These are phyloP conservation scores for Torymus aiolomorphi DNA, from an alignment of 2,888 invertebrate species.

Conservation along the genomic window DNA sequence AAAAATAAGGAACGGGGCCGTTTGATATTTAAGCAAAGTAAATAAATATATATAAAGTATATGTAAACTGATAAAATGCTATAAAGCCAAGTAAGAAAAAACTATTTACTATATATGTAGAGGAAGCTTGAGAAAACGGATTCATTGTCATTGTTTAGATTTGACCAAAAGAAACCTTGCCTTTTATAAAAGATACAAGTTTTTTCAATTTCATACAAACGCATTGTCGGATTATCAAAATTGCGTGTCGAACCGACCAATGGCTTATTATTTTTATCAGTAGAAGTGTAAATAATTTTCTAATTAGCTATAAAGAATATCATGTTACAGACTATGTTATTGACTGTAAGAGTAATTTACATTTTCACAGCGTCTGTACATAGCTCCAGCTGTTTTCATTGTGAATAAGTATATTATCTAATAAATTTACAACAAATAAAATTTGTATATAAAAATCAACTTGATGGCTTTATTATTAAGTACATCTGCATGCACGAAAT, in stretches of 20 bases:
- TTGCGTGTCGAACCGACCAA: constrained; percentile 8
- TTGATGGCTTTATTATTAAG: no score
- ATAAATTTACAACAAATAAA: constrained; percentile 55
- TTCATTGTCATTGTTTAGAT: constrained; percentile 27
- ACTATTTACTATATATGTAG: constrained; percentile 32
- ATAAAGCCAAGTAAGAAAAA: constrained; percentile 33
- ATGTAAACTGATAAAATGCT: constrained; percentile 28
- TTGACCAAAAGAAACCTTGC: constrained; percentile 25
- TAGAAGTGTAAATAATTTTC: constrained; percentile 54
- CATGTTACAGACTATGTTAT: constrained; percentile 47
- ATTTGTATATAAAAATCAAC: constrained; percentile 51
- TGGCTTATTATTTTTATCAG: constrained; percentile 43
- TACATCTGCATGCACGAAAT: no score
- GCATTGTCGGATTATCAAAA: constrained; percentile 18
- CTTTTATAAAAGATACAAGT: constrained; percentile 44
- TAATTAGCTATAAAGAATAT: constrained; percentile 49
- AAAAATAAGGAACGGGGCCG: background rate
- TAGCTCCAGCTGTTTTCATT: constrained; percentile 52
- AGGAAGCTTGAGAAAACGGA: constrained; percentile 26
- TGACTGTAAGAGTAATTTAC: constrained; percentile 51
- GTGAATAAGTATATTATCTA: constrained; percentile 52
- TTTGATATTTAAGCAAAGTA: constrained; percentile 44
- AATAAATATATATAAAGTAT: constrained; percentile 26
- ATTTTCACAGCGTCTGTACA: constrained; percentile 53
- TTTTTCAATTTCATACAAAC: constrained; percentile 33